Base-by-base conservation (phyloP, 2,113 vertebrate species). In the Climacteris rufus region DNA sequence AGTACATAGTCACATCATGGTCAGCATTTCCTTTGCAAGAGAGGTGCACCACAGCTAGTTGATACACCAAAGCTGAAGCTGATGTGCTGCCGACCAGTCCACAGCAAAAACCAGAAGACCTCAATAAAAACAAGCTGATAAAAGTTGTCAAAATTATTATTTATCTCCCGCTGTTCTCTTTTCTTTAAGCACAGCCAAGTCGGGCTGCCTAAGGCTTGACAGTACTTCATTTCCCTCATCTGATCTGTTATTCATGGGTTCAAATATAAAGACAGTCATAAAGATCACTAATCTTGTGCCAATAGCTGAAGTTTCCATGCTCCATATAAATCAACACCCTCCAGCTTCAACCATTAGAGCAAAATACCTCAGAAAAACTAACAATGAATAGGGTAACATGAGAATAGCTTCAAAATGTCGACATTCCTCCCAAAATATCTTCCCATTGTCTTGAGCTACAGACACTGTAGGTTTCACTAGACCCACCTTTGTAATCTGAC, bases 1-100 rank as follows among this genome's bases (percentile, higher is more conserved):
- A 71, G 40, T 3, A 27, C 7, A 13, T 0, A 45, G 23, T 0
- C 5, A 18, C 17, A 53, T 11, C 47, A 27, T 18, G 6, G 52
- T n/a, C 68, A 87, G 70, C 16, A 39, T 5, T 54, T 28, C 61
- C 21, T 25, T 56, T 31, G 64, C 54, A 57, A 16, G 23, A 63
- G 28, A 49, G 44, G 27, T 27, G 30, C 18, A 30, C 13, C 72
- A 30, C 42, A 87, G 15, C 33, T 19, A 27, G 15, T 0, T 49
- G 7, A 63, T 16, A 33, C 0, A 3, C 31, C 33, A 82, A 47
- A 84, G 30, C 28, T 18, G 7, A 63, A 76, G 66, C 17, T 66
- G 45, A n/a, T 18, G 13, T 6, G 31, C 23, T 86, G 54, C 71
- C 89, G n/a, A n/a, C 23, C 39, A 12, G 25, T 33, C 53, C 50